Base-by-base conservation (phyloP, 2,113 vertebrate genomes). In the Istiophorus platypterus region DNA sequence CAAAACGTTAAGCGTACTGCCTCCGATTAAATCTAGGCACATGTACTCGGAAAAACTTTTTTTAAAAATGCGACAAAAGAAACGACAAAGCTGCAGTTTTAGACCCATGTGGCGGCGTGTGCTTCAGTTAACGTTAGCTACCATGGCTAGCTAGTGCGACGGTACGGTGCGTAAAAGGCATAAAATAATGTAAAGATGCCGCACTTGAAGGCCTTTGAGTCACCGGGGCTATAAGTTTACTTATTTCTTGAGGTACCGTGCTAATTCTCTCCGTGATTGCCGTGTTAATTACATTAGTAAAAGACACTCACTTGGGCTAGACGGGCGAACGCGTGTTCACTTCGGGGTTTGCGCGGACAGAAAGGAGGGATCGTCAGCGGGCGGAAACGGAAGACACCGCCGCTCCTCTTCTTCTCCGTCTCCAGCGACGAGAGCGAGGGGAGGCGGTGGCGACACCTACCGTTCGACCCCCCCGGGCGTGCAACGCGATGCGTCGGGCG, bases 261-360 rank as follows among this genome's bases (percentile, higher is more conserved):
- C 0, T 0, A 5, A 1, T 61, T 72, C 4, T 6, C 2, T 0
- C 2, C 0, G 24, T 2, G 15, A 4, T 15, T 29, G 1, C 34
- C 9, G 37, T 0, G 14, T 37, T 70, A 72, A 9, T 77, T 57
- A 22, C 2, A 24, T 2, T 29, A 61, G 58, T 63, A 78, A 78
- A 51, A 47, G 15, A 34, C 71, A 95, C 95, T 95, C 85, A 95
- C 95, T 94, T 95, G 78, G 52, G 85, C 79, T 84, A 86, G 61
- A 67, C 8, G 14, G 82, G 51, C 61, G 85, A 81, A 73, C 85
- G 91, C 90, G 95, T 94, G 94, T 90, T 88, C 90, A 85, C 92
- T 58, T 4, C 42, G 58, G 80, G 63, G 82, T 67, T 89, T 87
- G 88, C 81, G 29, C 82, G 76, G 85, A 75, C 82, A 82, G 93